Percentiles rank a stretch among this genome's conserved stretches.
These are phyloP conservation scores for Drosophila cracens DNA, from an alignment of 2,888 invertebrate genomes.

Conservation along the genomic window DNA sequence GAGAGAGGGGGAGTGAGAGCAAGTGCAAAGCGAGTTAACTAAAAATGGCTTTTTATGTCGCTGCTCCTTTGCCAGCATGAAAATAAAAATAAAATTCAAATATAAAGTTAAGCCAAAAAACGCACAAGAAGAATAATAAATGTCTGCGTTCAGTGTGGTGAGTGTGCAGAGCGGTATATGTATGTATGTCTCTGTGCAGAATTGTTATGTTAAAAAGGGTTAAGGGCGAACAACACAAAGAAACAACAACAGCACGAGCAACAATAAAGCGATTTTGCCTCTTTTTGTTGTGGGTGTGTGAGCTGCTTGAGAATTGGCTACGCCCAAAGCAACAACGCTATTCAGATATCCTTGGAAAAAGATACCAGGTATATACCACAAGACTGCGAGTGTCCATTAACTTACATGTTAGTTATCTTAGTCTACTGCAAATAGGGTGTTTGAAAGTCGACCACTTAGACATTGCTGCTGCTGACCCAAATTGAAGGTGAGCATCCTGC, in stretches of 20 bases:
- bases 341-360: slow-evolving; percentile 19
- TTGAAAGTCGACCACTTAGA: slow-evolving; percentile 5
- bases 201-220: slow-evolving; percentile 65
- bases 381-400: not conserved
- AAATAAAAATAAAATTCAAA: slow-evolving; percentile 79
- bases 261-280: slow-evolving; percentile 72
- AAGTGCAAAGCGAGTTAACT: slow-evolving; percentile 53
- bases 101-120: slow-evolving; percentile 76
- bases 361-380: not conserved
- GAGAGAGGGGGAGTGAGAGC: not conserved
- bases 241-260: slow-evolving; percentile 49
- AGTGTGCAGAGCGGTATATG: not conserved
- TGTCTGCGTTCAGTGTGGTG: slow-evolving; percentile 25
- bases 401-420: not conserved
- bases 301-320: slow-evolving; percentile 41
- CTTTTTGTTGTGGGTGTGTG: slow-evolving; percentile 63
- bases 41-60: slow-evolving; percentile 79
- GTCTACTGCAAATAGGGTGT: slow-evolving; percentile 28
- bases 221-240: slow-evolving; percentile 49
- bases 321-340: slow-evolving; percentile 28
- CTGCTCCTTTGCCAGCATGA: slow-evolving; percentile 69
- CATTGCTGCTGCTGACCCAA: slow-evolving; percentile 53
- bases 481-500: slow-evolving; percentile 43
- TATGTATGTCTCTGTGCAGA: slow-evolving; percentile 16
- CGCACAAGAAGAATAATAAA: slow-evolving; percentile 67